phyloP scores from a whole-genome alignment of 2,113 vertebrate species.

The Sialia sialis region DNA sequence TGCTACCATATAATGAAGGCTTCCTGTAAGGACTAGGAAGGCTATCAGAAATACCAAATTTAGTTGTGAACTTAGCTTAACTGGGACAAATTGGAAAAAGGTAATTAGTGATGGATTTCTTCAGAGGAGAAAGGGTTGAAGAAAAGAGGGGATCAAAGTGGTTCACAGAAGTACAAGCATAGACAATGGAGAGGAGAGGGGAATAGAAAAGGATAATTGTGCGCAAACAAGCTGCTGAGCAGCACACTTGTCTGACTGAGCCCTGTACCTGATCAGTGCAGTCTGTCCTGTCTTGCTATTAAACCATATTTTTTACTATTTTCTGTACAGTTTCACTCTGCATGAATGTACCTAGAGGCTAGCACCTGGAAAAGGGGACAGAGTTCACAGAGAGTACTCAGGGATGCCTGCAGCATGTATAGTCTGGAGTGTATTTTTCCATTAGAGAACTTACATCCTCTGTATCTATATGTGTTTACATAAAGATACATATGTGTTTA shows the following conservation, averaged over 20 bases:
- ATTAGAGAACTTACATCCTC: neutral
- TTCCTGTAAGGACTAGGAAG: neutral
- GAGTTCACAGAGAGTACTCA: neutral
- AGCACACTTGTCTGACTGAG: neutral
- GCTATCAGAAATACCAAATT: neutral
- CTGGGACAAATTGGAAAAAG: neutral
- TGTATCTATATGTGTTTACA: neutral
- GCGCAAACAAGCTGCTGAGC: neutral
- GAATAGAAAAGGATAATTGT: neutral
- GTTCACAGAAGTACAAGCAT: neutral
- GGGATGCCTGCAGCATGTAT: neutral
- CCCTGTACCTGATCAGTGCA: neutral
- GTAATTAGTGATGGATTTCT: neutral
- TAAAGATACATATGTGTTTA: too few relatives aligned
- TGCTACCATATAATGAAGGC: neutral
- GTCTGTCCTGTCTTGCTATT: neutral
- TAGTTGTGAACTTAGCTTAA: neutral
- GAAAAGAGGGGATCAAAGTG: neutral
- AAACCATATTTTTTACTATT: neutral
- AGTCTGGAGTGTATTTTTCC: neutral
- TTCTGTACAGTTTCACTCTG: neutral
- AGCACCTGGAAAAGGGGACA: neutral
- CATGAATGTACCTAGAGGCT: neutral
- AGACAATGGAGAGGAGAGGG: neutral
- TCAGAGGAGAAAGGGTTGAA: neutral